These are phyloP conservation scores for Macrotis lagotis DNA, from an alignment of 2,113 vertebrate species.

Conservation along the genomic window DNA sequence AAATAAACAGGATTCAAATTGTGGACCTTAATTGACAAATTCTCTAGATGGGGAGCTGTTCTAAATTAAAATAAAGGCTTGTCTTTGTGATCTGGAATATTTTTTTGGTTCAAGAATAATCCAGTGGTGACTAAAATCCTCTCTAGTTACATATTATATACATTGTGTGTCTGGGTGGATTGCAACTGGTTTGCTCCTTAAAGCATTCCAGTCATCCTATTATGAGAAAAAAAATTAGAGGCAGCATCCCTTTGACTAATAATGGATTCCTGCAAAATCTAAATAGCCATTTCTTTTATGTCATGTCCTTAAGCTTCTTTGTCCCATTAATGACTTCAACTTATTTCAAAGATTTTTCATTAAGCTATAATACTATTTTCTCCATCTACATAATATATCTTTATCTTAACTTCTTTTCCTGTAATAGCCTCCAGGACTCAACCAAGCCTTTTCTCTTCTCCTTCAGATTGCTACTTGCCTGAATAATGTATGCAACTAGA, in stretches of 20 bases:
- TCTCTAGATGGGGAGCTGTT: slow-evolving; percentile 56
- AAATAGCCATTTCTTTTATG: slow-evolving; percentile 1
- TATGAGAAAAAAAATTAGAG: neutral
- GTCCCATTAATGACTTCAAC: slow-evolving; percentile 2
- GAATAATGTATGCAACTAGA: slow-evolving; percentile 48
- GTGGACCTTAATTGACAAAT: slow-evolving; percentile 71
- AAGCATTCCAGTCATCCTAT: neutral
- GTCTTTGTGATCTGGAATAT: slow-evolving; percentile 48
- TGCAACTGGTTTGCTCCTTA: slow-evolving; percentile 3
- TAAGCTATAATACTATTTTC: neutral
- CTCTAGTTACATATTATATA: slow-evolving; percentile 1
- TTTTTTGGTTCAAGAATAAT: slow-evolving; percentile 32
- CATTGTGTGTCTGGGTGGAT: slow-evolving; percentile 42
- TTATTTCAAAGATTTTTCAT: slow-evolving; percentile 16
- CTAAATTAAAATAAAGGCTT: slow-evolving; percentile 51
- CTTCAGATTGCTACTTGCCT: neutral
- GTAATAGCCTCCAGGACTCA: neutral
- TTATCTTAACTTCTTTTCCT: neutral
- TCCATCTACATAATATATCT: neutral
- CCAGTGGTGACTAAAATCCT: slow-evolving; percentile 27
- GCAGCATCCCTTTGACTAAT: neutral
- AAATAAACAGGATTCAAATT: slow-evolving; percentile 76
- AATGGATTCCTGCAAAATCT: slow-evolving; percentile 2
- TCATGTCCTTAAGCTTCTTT: slow-evolving; percentile 29
- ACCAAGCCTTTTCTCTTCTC: slow-evolving; percentile 10